A percentile compares a stretch with the other conserved stretches of the same genome.
Evolutionary conservation across 2,113 vertebrate genomes (phyloP).

Genomic region (Rhinolophus sinicus): DNA sequence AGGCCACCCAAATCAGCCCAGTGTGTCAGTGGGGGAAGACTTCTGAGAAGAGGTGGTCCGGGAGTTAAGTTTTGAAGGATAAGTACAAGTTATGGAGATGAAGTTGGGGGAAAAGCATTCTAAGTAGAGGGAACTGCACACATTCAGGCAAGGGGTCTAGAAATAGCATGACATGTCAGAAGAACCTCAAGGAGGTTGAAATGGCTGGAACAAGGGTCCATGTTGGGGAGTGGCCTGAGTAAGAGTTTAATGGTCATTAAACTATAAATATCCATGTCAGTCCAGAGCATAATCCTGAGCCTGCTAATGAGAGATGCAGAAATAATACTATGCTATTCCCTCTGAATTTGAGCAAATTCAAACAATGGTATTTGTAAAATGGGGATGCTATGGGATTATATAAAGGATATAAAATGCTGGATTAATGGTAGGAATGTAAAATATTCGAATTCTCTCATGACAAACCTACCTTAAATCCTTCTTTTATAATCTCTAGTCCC

Average conservation of each 20-base stretch:
- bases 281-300: background rate
- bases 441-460: background rate
- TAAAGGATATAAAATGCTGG: background rate
- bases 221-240: background rate
- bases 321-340: background rate
- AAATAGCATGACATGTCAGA: background rate
- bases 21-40: background rate
- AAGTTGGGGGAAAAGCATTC: background rate
- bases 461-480: background rate
- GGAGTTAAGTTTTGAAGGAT: background rate
- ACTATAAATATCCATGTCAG: background rate
- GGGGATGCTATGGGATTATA: background rate
- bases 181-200: background rate
- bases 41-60: background rate
- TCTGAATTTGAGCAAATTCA: background rate
- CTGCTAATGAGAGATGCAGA: background rate
- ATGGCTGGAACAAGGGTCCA: background rate
- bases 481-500: background rate
- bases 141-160: background rate
- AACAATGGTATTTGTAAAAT: background rate
- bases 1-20: background rate
- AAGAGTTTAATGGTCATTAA: too few species aligned
- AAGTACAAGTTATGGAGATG: background rate
- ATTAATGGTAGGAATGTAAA: background rate
- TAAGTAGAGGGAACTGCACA: background rate